These are phyloP conservation scores for Patella ulyssiponensis DNA, from an alignment of 2,888 invertebrate species.

Conservation along the genomic window DNA sequence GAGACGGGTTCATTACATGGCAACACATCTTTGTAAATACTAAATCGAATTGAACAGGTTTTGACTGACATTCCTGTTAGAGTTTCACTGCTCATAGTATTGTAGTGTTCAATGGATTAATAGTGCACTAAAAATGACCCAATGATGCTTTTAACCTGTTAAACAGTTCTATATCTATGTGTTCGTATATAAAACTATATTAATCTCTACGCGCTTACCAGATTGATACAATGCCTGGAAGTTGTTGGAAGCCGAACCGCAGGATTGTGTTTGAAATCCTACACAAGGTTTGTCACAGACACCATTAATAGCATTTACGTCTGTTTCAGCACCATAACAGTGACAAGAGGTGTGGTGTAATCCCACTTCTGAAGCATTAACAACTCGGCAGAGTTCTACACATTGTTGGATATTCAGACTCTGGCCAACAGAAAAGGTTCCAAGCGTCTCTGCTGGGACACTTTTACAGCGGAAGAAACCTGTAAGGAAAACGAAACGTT, in stretches of 20 bases:
- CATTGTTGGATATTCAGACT: conserved; percentile 2
- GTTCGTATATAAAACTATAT: no score
- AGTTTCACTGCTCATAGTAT: no score
- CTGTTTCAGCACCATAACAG: not conserved
- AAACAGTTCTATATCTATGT: no score
- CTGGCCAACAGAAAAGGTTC: not conserved
- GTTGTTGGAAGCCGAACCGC: not conserved
- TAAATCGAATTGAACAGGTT: no score
- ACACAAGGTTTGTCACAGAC: not conserved
- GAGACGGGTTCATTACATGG: no score
- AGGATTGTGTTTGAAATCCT: not conserved
- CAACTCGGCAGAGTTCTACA: not conserved
- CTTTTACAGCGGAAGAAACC: not conserved
- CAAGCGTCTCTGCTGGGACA: not conserved
- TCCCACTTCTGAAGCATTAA: not conserved
- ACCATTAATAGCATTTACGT: not conserved
- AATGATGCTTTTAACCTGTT: no score
- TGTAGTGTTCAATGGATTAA: no score
- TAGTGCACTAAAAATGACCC: no score
- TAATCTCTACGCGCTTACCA: no score
- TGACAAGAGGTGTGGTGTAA: not conserved
- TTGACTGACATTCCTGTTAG: no score
- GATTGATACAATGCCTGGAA: no score
- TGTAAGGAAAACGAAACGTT: not conserved
- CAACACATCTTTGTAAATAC: no score